Percentiles rank a stretch among this genome's conserved stretches.
Conservation (phyloP, 2,888 invertebrate species). For the Lasius fuliginosus region DNA sequence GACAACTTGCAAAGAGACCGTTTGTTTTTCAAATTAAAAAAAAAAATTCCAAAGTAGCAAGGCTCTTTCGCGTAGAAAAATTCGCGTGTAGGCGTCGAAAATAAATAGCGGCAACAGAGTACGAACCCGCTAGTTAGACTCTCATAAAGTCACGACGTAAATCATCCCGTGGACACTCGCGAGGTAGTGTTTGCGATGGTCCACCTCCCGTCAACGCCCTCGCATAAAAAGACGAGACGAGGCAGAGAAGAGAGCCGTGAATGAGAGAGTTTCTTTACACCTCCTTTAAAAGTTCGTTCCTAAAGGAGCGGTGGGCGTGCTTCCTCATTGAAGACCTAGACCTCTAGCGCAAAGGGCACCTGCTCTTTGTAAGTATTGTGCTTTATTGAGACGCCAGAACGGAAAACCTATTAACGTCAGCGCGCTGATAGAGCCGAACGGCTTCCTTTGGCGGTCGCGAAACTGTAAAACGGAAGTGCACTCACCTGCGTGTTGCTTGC, state of each 20-base stretch:
- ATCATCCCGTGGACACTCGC: conserved; percentile 80
- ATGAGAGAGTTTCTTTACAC: conserved; percentile 42
- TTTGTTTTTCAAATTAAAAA: neutral
- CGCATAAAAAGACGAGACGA: conserved; percentile 68
- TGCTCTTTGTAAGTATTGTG: conserved; percentile 56
- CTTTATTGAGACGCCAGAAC: conserved; percentile 58
- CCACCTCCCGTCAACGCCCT: conserved; percentile 87
- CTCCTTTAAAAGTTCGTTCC: conserved; percentile 33
- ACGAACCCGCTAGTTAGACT: conserved; percentile 85
- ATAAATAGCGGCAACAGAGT: conserved; percentile 70
- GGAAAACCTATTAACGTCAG: conserved; percentile 78
- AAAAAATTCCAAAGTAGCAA: neutral
- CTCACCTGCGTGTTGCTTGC: conserved; percentile 14
- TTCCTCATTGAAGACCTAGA: conserved; percentile 45
- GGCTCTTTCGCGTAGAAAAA: conserved; percentile 44
- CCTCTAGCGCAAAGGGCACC: conserved; percentile 46
- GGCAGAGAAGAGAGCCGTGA: neutral
- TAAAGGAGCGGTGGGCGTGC: conserved; percentile 51
- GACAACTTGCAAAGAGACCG: neutral
- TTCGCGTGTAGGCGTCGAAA: conserved; percentile 77
- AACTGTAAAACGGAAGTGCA: conserved; percentile 42
- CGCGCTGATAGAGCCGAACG: conserved; percentile 32
- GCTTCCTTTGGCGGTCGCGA: conserved; percentile 14
- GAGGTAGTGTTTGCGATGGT: conserved; percentile 85
- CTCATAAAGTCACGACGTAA: conserved; percentile 85